Evolutionary conservation across 1,140 invertebrate species (phyloP).

Genomic region (Ceratoteleas bidentatus): DNA sequence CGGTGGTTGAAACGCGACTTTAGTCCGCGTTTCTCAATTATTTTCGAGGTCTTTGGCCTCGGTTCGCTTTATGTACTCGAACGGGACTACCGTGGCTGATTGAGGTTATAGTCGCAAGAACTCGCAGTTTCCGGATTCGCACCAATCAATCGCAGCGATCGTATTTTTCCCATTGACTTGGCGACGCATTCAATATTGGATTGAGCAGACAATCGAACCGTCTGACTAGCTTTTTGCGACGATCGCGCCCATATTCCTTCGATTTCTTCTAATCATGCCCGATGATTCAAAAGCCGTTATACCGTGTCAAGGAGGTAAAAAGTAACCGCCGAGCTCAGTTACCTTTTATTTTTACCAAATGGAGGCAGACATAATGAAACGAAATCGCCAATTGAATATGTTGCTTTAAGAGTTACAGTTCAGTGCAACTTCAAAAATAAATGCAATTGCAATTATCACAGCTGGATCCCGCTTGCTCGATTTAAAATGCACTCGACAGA

Average conservation of each 20-base stretch:
- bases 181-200: constrained; percentile 26
- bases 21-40: constrained; percentile 52
- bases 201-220: constrained; percentile 9
- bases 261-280: no score
- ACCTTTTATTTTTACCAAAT: no score
- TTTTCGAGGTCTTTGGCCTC: constrained; percentile 56
- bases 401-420: no score
- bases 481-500: constrained; percentile 11
- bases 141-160: constrained; percentile 39
- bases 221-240: constrained; percentile 1
- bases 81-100: constrained; percentile 49
- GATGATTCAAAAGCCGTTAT: background rate
- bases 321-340: no score
- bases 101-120: constrained; percentile 49
- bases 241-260: no score
- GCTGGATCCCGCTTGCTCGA: constrained; percentile 28
- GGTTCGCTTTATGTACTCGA: constrained; percentile 38
- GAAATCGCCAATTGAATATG: no score
- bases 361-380: no score
- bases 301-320: no score
- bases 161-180: constrained; percentile 18
- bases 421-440: no score
- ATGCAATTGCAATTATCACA: constrained; percentile 19
- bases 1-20: constrained; percentile 34
- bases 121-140: constrained; percentile 54